A percentile compares a stretch with the other conserved stretches of the same genome.
Conservation (phyloP, 2,113 vertebrate genomes). For the Tympanuchus pallidicinctus region DNA sequence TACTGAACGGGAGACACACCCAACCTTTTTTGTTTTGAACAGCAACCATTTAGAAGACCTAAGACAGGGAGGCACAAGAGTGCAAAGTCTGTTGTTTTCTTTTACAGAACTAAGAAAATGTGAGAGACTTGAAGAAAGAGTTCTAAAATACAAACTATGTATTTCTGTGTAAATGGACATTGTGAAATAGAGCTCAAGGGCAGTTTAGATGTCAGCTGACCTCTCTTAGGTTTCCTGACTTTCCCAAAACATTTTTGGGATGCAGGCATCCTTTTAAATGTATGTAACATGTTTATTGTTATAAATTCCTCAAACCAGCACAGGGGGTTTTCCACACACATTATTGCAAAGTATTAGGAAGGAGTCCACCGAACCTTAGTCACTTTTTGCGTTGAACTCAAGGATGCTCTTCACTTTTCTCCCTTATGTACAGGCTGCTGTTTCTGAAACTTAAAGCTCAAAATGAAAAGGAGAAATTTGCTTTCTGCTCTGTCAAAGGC, state of each 20-base stretch:
- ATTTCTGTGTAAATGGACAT: neutral
- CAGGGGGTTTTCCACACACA: neutral
- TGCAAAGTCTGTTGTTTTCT: neutral
- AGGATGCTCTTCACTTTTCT: neutral
- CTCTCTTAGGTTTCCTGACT: neutral
- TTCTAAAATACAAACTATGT: neutral
- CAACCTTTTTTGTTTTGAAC: neutral
- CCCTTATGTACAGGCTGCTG: slow-evolving; percentile 82
- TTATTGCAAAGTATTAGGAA: neutral
- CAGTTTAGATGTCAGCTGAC: neutral
- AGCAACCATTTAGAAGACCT: neutral
- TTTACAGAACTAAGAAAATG: neutral
- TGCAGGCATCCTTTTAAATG: neutral
- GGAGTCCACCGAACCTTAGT: neutral
- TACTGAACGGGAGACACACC: neutral
- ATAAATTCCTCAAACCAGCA: fast-evolving
- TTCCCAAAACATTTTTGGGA: neutral
- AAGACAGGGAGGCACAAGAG: too few relatives aligned
- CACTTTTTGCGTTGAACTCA: neutral
- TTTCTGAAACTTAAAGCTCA: slow-evolving; percentile 91
- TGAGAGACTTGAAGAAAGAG: neutral
- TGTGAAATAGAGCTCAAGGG: neutral
- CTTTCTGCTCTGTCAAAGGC: slow-evolving; percentile 93
- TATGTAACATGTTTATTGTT: neutral
- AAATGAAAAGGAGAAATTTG: slow-evolving; percentile 87